phyloP scores from a whole-genome alignment of 2,888 invertebrate species.

The Halictus quadricinctus region DNA sequence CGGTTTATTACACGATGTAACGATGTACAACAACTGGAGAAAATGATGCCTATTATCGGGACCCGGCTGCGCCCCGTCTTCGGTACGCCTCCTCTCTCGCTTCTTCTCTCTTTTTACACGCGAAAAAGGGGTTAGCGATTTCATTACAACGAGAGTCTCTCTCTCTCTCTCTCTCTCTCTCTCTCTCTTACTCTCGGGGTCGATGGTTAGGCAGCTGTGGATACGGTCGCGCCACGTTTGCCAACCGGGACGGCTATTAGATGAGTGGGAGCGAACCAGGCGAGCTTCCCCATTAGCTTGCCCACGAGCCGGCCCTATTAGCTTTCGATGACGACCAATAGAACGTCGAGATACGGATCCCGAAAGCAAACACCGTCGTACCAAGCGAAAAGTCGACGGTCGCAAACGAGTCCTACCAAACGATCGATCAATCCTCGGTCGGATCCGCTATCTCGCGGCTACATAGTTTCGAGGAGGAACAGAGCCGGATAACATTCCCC shows the following conservation, averaged over 20 bases:
- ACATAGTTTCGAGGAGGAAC: not conserved
- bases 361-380: constrained; percentile 26
- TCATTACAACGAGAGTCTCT: constrained; percentile 45
- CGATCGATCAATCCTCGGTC: constrained; percentile 6
- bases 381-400: not conserved
- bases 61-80: not conserved
- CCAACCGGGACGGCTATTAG: constrained; percentile 48
- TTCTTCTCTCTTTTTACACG: constrained; percentile 16
- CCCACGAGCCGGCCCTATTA: constrained; percentile 51
- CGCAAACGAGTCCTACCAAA: not conserved
- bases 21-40: constrained; percentile 22
- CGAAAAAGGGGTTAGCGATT: constrained; percentile 42
- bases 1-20: constrained; percentile 32
- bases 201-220: constrained; percentile 45
- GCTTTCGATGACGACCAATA: constrained; percentile 60
- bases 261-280: constrained; percentile 34
- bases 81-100: not conserved
- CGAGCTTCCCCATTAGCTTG: constrained; percentile 32
- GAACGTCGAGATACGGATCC: constrained; percentile 24
- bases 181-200: not conserved
- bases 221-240: constrained; percentile 25
- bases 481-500: not conserved
- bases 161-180: not conserved
- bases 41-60: constrained; percentile 41
- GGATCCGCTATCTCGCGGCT: not conserved